These are phyloP conservation scores for Eumaeus atala DNA, from an alignment of 1,140 invertebrate species.

Conservation along the genomic window DNA sequence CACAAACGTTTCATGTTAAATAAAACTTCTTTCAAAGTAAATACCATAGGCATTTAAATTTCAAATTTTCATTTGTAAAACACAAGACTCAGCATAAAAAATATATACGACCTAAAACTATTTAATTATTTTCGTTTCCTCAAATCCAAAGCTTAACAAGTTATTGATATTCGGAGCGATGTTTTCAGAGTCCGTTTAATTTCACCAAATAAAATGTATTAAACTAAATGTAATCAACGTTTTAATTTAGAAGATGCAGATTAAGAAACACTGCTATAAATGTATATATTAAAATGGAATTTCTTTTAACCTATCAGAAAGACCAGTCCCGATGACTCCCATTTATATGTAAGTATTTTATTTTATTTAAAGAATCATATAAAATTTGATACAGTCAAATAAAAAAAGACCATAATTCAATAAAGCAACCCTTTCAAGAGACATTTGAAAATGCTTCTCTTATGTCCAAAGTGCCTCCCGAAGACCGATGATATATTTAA, in stretches of 20 bases:
- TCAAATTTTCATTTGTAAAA: too few relatives aligned
- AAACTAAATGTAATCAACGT: not conserved
- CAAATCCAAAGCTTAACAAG: not conserved
- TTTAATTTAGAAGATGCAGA: not conserved
- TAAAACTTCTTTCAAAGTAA: too few relatives aligned
- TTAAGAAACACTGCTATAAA: not conserved
- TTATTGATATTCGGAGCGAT: not conserved
- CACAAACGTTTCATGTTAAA: too few relatives aligned
- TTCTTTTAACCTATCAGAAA: not conserved
- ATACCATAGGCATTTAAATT: too few relatives aligned
- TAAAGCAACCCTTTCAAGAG: not conserved
- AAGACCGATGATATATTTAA: constrained; percentile 5
- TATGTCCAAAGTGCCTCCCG: too few relatives aligned
- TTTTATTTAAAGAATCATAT: too few relatives aligned
- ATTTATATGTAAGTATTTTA: too few relatives aligned
- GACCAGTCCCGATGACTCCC: too few relatives aligned
- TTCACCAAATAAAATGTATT: not conserved
- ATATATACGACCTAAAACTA: not conserved
- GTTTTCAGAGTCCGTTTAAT: not conserved
- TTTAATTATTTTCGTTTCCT: constrained; percentile 10
- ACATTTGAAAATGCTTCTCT: not conserved
- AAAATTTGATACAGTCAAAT: not conserved
- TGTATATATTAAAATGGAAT: not conserved
- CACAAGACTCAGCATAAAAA: too few relatives aligned
- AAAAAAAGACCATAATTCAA: not conserved